Evolutionary conservation across 1,140 invertebrate species (phyloP), one percentile per base, ranked within the genome.

Genomic region (Pararge aegeria): DNA sequence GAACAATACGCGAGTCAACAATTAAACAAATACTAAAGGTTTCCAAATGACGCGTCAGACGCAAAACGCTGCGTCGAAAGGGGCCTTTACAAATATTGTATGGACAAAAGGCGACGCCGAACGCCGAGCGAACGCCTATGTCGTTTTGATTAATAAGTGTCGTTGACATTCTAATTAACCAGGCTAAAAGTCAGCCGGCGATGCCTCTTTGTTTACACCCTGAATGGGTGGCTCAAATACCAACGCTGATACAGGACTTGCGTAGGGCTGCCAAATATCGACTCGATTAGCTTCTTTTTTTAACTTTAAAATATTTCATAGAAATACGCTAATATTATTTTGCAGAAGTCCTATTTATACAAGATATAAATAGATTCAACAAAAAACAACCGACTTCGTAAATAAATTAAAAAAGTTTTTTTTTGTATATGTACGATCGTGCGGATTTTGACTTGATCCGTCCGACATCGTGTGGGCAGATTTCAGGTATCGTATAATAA

Each of bases 121-220:
- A 42, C 38, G 38, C 13, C 16, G 38, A 42, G 37, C 55, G 64
- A 66, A 64, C 62, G 72, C 64, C 61, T 61, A 61, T 66, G 70
- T 55, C 73, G 64, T 70, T 77, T 80, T 86, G 79, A 86, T 86
- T 83, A 86, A 86, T 86, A 83, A 83, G 76, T 77, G 74, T 63
- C 73, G 77, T 75, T 86, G 83, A 86, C 83, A 83, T 80, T 83
- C 79, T 86, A 86, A 86, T 86, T 86, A 82, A 83, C 73, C 75
- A 77, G 68, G 75, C 73, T 76, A 80, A 85, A 85, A 83, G 80
- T 85, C 82, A 75, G 51, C 57, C 64, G 52, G 63, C 65, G 58
- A 62, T 49, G 67, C 73, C 64, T 70, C 69, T 80, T 83, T 80
- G 78, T 80, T 78, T 68, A 64, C 60, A 24, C 38, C 55, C 56